phyloP scores from a whole-genome alignment of 2,797 vertebrate species.

The Naso thynnoides region DNA sequence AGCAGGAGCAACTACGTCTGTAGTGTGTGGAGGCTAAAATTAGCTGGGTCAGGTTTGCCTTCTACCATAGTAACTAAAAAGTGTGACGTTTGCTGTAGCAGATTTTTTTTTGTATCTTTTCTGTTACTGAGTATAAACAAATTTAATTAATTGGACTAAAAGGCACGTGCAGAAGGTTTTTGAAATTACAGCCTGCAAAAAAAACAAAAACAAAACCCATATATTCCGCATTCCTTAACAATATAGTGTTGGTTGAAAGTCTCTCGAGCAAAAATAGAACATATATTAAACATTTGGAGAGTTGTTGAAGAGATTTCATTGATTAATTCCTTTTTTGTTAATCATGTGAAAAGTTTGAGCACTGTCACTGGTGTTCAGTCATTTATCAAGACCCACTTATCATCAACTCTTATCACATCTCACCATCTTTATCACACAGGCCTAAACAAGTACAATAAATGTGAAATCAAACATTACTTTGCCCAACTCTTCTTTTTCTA shows the following conservation, averaged over 20 bases:
- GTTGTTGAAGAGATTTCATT: too few relatives aligned
- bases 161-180: not conserved
- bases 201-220: too few relatives aligned
- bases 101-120: not conserved
- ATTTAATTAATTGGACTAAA: not conserved
- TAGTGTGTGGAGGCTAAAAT: constrained; percentile 1
- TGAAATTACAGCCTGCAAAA: not conserved
- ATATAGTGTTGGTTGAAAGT: not conserved
- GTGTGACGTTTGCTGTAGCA: not conserved
- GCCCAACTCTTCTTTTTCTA: not conserved
- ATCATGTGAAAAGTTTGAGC: too few relatives aligned
- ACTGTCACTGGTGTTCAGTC: not conserved
- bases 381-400: not conserved
- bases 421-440: not conserved
- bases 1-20: not conserved
- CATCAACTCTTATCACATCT: not conserved
- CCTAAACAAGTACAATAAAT: too few relatives aligned
- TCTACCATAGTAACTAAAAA: not conserved
- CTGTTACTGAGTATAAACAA: not conserved
- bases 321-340: too few relatives aligned
- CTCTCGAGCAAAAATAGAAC: not conserved
- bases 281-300: too few relatives aligned
- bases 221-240: not conserved
- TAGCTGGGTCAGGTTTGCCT: not conserved
- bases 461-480: not conserved